Base-by-base conservation (phyloP, 2,113 vertebrate genomes). In the Nestor notabilis region DNA sequence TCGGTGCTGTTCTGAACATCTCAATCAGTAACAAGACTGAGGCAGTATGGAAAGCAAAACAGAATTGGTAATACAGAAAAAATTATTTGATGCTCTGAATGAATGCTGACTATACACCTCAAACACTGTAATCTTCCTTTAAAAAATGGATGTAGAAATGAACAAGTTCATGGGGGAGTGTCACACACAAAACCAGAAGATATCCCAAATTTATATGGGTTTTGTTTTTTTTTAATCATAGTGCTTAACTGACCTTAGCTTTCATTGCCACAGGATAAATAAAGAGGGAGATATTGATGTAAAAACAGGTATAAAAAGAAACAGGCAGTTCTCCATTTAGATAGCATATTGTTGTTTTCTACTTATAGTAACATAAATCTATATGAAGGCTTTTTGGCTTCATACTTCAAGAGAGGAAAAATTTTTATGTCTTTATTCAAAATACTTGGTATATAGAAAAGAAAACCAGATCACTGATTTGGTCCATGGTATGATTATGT, bases 101-200 rank as follows among this genome's bases (percentile, higher is more conserved):
- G 28, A 66, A 37, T 61, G 9, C 20, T 90, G 46, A 16, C 17
- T 83, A 7, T 33, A 70, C 50, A 39, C 2, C 5, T 66, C 43
- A 90, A 77, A 61, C 2, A 1, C 33, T 29, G 8, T n/a, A 14
- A 7, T 80, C 86, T 88, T 68, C 41, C 25, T 58, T 70, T 78
- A 58, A 75, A 83, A 81, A 84, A 49, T 20, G 14, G 0, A 3
- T 60, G 9, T 52, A 39, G 11, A 33, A 56, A 82, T 71, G 78
- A 7, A 0, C 2, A 31, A 24, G 4, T 27, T 78, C 12, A 21
- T 17, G 66, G 29, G 7, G 27, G 17, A 43, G 29, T 47, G 20
- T 61, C 35, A 52, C 16, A 43, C 5, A 55, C 5, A 25, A 37
- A 70, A 75, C 6, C 4, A 55, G 19, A 89, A 60, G 47, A 35